Conservation (phyloP, 2,113 vertebrate species). For the Zosterops hypoxanthus region DNA sequence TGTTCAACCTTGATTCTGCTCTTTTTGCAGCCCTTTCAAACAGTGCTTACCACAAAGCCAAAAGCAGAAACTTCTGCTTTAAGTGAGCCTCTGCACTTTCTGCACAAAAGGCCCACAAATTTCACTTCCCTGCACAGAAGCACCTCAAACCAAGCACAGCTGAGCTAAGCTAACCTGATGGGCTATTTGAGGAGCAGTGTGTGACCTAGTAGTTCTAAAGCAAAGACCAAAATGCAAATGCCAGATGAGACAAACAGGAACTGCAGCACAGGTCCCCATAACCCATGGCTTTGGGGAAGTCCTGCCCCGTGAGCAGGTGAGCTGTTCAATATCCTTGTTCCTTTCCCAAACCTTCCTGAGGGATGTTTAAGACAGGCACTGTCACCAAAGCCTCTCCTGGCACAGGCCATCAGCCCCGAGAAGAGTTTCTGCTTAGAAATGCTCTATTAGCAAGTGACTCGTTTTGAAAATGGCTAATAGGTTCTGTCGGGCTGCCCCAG, state of each 20-base stretch:
- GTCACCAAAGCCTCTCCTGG: background rate
- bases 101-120: background rate
- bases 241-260: background rate
- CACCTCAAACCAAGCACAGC: background rate
- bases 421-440: background rate
- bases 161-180: background rate
- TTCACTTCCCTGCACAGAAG: slow-evolving; percentile 3
- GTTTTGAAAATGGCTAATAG: background rate
- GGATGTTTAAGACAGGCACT: background rate
- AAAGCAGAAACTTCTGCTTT: slow-evolving; percentile 4
- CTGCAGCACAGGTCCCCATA: background rate
- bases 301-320: background rate
- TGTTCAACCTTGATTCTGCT: background rate
- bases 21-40: background rate
- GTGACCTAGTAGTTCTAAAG: background rate
- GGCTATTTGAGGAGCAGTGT: background rate
- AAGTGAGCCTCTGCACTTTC: background rate
- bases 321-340: background rate
- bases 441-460: background rate
- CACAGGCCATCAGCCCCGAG: background rate
- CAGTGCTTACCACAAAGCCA: background rate
- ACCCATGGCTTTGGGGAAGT: background rate
- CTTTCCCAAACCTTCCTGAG: background rate
- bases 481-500: background rate
- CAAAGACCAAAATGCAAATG: background rate